phyloP scores from a whole-genome alignment of 2,113 vertebrate genomes.

The Shinisaurus crocodilurus region DNA sequence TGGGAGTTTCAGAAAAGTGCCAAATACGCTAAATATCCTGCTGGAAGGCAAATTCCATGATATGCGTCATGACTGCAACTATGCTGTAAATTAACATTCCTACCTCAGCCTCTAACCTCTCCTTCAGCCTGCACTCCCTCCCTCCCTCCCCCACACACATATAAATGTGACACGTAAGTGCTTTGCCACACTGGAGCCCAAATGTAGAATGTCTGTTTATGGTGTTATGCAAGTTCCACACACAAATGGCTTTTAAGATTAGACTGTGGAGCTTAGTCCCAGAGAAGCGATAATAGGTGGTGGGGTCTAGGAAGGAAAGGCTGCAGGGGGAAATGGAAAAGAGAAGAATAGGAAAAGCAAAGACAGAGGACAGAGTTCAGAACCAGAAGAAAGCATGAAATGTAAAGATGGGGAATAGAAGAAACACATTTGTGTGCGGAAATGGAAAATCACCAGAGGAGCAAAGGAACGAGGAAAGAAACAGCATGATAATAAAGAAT shows the following conservation, averaged over 20 bases:
- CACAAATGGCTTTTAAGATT: constrained; percentile 10
- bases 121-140: not conserved
- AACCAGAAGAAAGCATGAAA: not conserved
- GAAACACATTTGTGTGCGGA: too few relatives aligned
- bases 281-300: not conserved
- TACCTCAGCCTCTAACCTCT: not conserved
- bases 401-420: not conserved
- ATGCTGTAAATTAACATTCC: not conserved
- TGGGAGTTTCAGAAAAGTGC: not conserved
- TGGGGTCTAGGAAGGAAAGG: too few relatives aligned
- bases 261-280: not conserved
- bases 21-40: not conserved
- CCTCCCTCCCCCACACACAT: too few relatives aligned
- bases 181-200: not conserved
- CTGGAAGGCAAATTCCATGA: not conserved
- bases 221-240: constrained; percentile 22
- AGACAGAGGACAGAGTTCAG: not conserved
- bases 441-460: not conserved
- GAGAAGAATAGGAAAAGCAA: not conserved
- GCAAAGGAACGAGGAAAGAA: not conserved
- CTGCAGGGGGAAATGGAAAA: not conserved
- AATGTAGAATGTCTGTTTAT: constrained; percentile 25
- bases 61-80: not conserved
- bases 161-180: not conserved
- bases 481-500: not conserved